A percentile compares a stretch with the other conserved stretches of the same genome.
phyloP scores from a whole-genome alignment of 2,888 invertebrate genomes.

The Prosapia bicincta region DNA sequence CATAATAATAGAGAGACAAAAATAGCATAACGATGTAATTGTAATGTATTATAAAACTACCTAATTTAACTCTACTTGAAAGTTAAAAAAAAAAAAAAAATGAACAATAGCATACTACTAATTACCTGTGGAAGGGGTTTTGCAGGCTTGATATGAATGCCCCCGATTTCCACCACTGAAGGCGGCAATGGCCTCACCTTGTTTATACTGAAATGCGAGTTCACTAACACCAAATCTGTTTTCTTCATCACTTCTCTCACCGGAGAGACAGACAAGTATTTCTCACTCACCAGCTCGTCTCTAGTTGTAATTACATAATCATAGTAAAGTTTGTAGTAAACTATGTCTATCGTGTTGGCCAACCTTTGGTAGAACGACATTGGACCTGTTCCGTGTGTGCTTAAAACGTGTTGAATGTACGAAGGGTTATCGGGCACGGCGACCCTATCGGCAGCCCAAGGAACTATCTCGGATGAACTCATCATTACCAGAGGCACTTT shows the following conservation, averaged over 20 bases:
- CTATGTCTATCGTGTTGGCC: neutral
- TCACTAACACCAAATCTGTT: neutral
- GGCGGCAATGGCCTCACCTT: neutral
- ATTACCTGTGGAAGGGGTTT: conserved; percentile 4
- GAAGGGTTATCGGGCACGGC: conserved; percentile 29
- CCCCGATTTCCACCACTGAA: neutral
- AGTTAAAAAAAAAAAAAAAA: too few relatives aligned
- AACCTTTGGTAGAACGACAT: neutral
- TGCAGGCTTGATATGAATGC: neutral
- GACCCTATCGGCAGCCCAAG: conserved; percentile 31
- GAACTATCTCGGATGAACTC: conserved; percentile 33
- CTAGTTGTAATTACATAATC: neutral
- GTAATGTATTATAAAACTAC: too few relatives aligned
- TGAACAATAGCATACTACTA: too few relatives aligned
- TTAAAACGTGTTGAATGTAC: conserved; percentile 30
- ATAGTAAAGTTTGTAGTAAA: neutral
- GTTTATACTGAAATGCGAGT: conserved; percentile 3
- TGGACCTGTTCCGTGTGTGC: neutral
- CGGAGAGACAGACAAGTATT: neutral
- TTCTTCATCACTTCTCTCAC: neutral
- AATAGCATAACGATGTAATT: too few relatives aligned
- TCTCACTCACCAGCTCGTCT: neutral
- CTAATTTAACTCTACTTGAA: too few relatives aligned
- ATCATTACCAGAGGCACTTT: conserved; percentile 31
- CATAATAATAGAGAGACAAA: too few relatives aligned